A percentile compares a stretch with the other conserved stretches of the same genome.
Conservation (phyloP, 2,797 vertebrate species). For the Acanthurus lineatus region DNA sequence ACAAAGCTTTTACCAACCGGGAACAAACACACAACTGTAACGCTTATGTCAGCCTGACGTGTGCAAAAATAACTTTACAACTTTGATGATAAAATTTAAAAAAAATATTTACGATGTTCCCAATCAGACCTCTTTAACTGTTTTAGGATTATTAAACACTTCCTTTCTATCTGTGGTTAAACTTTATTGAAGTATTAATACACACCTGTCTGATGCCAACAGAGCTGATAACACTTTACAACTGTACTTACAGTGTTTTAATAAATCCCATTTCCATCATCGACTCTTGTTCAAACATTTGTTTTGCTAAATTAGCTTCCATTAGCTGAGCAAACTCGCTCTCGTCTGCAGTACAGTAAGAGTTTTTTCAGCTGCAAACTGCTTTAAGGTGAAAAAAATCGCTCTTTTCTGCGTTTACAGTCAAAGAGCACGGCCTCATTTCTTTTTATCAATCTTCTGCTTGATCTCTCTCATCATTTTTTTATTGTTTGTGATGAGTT, state of each 20-base stretch:
- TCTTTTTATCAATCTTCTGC: not conserved
- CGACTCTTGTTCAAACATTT: slow-evolving; percentile 37
- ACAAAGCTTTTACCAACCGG: slow-evolving; percentile 21
- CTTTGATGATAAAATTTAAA: not conserved
- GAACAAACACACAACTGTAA: not conserved
- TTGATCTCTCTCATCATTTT: not conserved
- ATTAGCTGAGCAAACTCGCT: slow-evolving; percentile 48
- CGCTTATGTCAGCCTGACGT: not conserved
- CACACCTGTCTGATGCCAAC: not conserved
- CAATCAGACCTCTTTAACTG: not conserved
- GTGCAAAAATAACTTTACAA: not conserved
- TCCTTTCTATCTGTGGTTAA: no score
- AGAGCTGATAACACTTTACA: not conserved
- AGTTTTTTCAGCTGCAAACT: slow-evolving; percentile 34
- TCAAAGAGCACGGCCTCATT: not conserved
- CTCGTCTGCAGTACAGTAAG: not conserved
- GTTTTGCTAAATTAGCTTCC: slow-evolving; percentile 44
- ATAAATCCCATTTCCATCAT: not conserved
- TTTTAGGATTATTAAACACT: no score
- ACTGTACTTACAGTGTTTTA: slow-evolving; percentile 8
- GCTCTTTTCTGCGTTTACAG: slow-evolving; percentile 10
- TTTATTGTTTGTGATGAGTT: not conserved
- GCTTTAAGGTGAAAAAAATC: not conserved
- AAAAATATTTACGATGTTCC: not conserved
- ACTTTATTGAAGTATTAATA: slow-evolving; percentile 17